These are phyloP conservation scores for Ophion obscuratus DNA, from an alignment of 2,888 invertebrate species.

Conservation along the genomic window DNA sequence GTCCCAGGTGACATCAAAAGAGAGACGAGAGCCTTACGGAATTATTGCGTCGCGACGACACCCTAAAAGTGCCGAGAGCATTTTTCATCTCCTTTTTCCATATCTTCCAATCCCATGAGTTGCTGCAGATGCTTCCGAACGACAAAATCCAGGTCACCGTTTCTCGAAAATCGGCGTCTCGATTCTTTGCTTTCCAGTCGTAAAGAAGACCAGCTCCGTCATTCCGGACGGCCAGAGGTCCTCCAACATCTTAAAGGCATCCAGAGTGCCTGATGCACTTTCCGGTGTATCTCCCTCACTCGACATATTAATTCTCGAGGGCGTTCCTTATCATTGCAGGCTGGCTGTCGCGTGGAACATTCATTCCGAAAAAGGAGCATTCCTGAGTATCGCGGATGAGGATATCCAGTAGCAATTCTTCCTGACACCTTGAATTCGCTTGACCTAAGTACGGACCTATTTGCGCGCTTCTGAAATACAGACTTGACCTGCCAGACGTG, in stretches of 20 bases:
- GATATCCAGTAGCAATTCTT: slow-evolving; percentile 36
- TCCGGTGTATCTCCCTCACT: slow-evolving; percentile 43
- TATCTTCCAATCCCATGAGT: not conserved
- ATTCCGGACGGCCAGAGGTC: not conserved
- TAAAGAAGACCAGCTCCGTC: not conserved
- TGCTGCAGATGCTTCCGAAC: not conserved
- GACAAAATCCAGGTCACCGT: not conserved
- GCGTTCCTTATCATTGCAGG: slow-evolving; percentile 57
- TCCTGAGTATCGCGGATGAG: slow-evolving; percentile 22
- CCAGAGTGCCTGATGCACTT: slow-evolving; percentile 37
- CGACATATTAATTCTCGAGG: slow-evolving; percentile 22
- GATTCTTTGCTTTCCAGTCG: not conserved
- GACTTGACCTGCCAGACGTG: slow-evolving; percentile 21
- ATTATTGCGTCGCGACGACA: not conserved
- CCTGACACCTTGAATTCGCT: slow-evolving; percentile 72
- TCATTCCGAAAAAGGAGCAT: slow-evolving; percentile 63
- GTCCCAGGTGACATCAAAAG: not conserved
- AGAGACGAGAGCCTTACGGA: not conserved
- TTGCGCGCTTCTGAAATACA: slow-evolving; percentile 13
- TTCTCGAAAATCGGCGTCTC: not conserved
- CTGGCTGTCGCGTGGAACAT: slow-evolving; percentile 74
- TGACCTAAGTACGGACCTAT: slow-evolving; percentile 71
- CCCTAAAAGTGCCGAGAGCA: not conserved
- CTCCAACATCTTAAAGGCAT: not conserved
- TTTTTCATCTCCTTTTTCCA: not conserved